Evolutionary conservation across 2,797 vertebrate genomes (phyloP).

Genomic region (Neostethus bicornis): DNA sequence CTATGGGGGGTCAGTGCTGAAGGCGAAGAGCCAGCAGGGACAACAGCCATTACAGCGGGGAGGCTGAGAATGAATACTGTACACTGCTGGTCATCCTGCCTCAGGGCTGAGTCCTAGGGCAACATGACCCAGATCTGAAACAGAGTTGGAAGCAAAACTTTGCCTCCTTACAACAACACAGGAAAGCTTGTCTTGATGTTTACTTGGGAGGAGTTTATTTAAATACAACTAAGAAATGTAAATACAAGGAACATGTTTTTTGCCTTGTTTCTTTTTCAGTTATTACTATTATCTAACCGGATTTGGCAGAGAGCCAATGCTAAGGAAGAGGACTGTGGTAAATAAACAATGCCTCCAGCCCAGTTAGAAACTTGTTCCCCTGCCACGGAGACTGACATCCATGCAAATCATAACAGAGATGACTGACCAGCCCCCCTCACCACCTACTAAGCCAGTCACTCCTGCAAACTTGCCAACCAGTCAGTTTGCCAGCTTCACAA

Average conservation of each 20-base stretch:
- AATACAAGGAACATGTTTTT: constrained; percentile 25
- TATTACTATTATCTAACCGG: constrained; percentile 1
- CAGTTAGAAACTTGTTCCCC: constrained; percentile 55
- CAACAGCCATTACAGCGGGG: constrained; percentile 71
- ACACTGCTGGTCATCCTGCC: constrained; percentile 66
- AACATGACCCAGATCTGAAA: constrained; percentile 70
- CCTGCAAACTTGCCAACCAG: constrained; percentile 41
- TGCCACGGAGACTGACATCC: constrained; percentile 72
- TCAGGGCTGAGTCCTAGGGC: constrained; percentile 64
- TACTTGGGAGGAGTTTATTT: constrained; percentile 28
- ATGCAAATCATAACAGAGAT: constrained; percentile 80
- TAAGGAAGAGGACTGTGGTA: constrained; percentile 14
- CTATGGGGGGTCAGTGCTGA: constrained; percentile 62
- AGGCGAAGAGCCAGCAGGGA: constrained; percentile 68
- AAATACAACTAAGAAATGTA: constrained; percentile 25
- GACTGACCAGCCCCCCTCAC: constrained; percentile 54
- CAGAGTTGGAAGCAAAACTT: constrained; percentile 55
- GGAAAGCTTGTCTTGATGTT: constrained; percentile 39
- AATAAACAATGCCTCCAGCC: constrained; percentile 43
- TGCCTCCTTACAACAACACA: constrained; percentile 53
- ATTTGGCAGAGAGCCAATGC: neutral
- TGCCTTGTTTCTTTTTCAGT: constrained; percentile 4
- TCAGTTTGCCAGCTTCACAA: constrained; percentile 52
- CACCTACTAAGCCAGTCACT: constrained; percentile 45
- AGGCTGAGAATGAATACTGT: constrained; percentile 68